These are phyloP conservation scores for Acyrthosiphon pisum DNA, from an alignment of 1,140 invertebrate genomes.

Conservation along the genomic window DNA sequence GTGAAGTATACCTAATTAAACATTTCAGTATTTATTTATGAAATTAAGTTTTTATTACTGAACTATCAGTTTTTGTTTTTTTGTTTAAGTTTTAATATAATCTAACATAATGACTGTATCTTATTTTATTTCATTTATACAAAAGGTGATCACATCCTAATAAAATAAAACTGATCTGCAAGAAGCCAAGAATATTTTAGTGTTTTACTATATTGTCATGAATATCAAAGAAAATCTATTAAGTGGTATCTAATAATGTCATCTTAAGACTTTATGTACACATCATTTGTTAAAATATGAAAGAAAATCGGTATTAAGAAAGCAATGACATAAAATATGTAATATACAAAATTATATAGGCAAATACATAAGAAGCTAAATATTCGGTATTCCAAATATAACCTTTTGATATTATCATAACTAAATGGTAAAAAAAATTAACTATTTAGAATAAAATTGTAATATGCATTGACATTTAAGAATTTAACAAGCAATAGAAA, in stretches of 20 bases:
- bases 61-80: too few relatives aligned
- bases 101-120: neutral
- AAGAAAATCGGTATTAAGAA: neutral
- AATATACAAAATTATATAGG: neutral
- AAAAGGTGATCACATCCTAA: neutral
- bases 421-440: neutral
- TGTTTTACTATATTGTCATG: neutral
- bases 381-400: neutral
- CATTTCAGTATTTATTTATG: neutral
- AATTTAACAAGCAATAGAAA: neutral
- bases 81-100: neutral
- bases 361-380: neutral
- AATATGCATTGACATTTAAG: neutral
- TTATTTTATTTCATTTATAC: neutral
- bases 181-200: neutral
- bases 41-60: too few relatives aligned
- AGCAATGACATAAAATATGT: neutral
- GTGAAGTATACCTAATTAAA: neutral
- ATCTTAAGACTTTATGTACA: neutral
- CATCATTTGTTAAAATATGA: neutral
- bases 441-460: too few relatives aligned
- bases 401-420: neutral
- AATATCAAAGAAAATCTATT: neutral
- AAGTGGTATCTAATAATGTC: neutral
- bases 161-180: neutral